phyloP scores from a whole-genome alignment of 2,113 vertebrate genomes.

The Onychostruthus taczanowskii region DNA sequence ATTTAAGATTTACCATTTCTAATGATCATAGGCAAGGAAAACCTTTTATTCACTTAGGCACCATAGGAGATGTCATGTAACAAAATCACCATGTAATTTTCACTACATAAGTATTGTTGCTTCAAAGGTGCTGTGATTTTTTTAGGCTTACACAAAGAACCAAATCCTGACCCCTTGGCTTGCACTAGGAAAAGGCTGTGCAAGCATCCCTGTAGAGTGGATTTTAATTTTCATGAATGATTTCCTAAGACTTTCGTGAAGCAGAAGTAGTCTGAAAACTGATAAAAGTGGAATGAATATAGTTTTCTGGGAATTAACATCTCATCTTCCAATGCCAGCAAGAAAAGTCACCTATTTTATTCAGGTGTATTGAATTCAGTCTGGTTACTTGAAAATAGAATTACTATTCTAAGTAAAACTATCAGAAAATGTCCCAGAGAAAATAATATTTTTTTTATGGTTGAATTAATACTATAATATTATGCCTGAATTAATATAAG shows the following conservation, averaged over 20 bases:
- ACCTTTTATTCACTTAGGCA: conserved; percentile 16
- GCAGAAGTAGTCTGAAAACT: neutral
- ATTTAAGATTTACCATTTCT: conserved; percentile 29
- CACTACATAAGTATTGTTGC: neutral
- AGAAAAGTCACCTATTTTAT: neutral
- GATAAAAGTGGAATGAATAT: neutral
- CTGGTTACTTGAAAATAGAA: neutral
- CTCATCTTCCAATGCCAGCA: neutral
- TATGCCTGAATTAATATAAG: neutral
- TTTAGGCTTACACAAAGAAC: neutral
- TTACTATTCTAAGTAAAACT: neutral
- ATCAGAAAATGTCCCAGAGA: neutral
- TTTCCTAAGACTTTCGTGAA: neutral
- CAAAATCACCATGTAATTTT: conserved; percentile 22
- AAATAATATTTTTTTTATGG: neutral
- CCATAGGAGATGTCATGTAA: neutral
- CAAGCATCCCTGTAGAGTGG: neutral
- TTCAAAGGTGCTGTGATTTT: neutral
- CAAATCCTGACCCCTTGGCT: neutral
- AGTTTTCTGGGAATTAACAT: neutral
- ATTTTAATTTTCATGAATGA: neutral
- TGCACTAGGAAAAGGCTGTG: neutral
- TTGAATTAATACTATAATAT: too few species aligned
- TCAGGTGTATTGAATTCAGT: neutral
- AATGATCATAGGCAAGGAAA: conserved; percentile 5